Evolutionary conservation across 2,797 vertebrate genomes (phyloP).

Genomic region (Mormyrus hasselquistii): DNA sequence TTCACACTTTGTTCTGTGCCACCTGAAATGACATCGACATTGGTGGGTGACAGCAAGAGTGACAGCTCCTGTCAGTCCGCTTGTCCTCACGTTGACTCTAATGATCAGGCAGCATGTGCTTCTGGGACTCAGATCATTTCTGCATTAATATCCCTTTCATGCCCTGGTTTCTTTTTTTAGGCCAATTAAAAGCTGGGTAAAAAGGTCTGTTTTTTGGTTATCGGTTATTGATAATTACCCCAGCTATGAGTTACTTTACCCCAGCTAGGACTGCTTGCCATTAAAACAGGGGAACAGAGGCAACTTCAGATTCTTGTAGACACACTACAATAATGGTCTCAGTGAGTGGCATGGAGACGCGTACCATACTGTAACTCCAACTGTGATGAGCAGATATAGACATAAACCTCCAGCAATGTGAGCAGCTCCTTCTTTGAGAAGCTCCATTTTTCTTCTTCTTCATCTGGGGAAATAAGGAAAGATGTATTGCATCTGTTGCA

Average conservation of each 20-base stretch:
- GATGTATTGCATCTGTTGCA: neutral
- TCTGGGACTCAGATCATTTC: neutral
- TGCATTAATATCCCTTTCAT: neutral
- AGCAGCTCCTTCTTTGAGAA: neutral
- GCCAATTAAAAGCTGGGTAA: neutral
- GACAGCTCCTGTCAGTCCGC: neutral
- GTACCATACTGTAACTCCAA: neutral
- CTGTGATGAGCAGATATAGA: neutral
- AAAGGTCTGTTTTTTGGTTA: neutral
- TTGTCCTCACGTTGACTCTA: neutral
- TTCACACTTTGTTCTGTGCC: neutral
- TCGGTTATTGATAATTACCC: neutral
- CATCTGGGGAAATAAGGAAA: constrained; percentile 4
- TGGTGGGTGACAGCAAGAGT: neutral
- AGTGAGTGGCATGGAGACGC: neutral
- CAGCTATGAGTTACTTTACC: neutral
- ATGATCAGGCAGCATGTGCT: neutral
- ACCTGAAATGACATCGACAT: neutral
- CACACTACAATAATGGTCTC: neutral
- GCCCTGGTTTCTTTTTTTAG: neutral
- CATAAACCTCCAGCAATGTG: neutral
- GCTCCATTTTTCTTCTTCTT: neutral
- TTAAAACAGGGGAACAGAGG: neutral
- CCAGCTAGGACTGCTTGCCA: neutral
- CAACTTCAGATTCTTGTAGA: neutral